These are phyloP conservation scores for Centruroides sculpturatus DNA, from an alignment of 1,140 invertebrate species.

Conservation along the genomic window DNA sequence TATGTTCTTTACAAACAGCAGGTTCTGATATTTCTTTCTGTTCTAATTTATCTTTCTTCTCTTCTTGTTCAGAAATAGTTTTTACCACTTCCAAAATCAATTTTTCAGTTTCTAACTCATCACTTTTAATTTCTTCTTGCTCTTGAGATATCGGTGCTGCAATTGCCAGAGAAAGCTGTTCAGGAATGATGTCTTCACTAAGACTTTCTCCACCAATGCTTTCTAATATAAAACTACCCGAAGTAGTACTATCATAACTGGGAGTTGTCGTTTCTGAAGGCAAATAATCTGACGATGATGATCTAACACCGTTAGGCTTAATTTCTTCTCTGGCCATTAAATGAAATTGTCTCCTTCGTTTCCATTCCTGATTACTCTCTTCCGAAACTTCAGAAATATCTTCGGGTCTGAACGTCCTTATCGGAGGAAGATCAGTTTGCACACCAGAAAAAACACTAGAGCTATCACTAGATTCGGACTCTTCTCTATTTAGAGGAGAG, in stretches of 20 bases:
- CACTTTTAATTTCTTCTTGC: too few species aligned
- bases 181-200: too few species aligned
- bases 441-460: conserved; percentile 12
- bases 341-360: background rate
- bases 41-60: too few species aligned
- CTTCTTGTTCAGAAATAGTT: too few species aligned
- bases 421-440: background rate
- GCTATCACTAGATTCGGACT: conserved; percentile 10
- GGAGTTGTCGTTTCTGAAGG: conserved; percentile 19
- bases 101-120: too few species aligned
- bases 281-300: conserved; percentile 14
- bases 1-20: too few species aligned
- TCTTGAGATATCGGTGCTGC: too few species aligned
- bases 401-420: background rate
- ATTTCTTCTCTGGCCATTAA: background rate
- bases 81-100: too few species aligned
- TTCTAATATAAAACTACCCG: conserved; percentile 23
- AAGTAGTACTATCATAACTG: conserved; percentile 23
- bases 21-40: too few species aligned
- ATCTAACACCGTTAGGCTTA: background rate
- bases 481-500: background rate
- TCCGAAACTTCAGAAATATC: conserved; percentile 20
- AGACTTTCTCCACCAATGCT: background rate
- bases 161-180: too few species aligned
- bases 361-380: conserved; percentile 15